Evolutionary conservation across 2,888 invertebrate genomes (phyloP).

Genomic region (Calameuta idolon): DNA sequence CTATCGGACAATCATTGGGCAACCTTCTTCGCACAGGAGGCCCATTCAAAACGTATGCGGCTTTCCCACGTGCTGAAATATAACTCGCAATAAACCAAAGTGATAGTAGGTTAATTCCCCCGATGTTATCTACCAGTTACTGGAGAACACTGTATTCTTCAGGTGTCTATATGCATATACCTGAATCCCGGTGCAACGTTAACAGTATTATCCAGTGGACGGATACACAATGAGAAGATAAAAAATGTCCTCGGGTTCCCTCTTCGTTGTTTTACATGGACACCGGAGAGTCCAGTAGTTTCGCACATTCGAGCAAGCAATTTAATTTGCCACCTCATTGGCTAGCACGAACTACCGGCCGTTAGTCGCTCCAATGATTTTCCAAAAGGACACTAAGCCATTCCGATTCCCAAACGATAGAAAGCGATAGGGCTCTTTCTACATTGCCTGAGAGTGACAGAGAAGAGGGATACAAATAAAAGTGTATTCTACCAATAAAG

Average conservation of each 20-base stretch:
- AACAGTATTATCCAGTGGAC: not conserved
- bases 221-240: not conserved
- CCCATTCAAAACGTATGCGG: constrained; percentile 54
- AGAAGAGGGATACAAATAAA: constrained; percentile 19
- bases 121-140: constrained; percentile 52
- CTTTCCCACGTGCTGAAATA: constrained; percentile 64
- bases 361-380: constrained; percentile 31
- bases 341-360: constrained; percentile 20
- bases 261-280: not conserved
- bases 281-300: not conserved
- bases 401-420: constrained; percentile 17
- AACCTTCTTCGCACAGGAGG: constrained; percentile 59
- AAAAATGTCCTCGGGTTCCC: not conserved
- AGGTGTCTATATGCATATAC: not conserved
- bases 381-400: constrained; percentile 40
- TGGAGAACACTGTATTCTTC: not conserved
- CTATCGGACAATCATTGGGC: constrained; percentile 64
- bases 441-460: constrained; percentile 31
- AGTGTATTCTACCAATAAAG: constrained; percentile 56
- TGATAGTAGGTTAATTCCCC: constrained; percentile 63
- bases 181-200: not conserved
- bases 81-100: constrained; percentile 63
- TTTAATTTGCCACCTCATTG: constrained; percentile 52
- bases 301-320: constrained; percentile 26
- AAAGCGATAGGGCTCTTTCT: not conserved